These are phyloP conservation scores for Ptychobarbus kaznakovi DNA, from an alignment of 2,797 vertebrate species.

Conservation along the genomic window DNA sequence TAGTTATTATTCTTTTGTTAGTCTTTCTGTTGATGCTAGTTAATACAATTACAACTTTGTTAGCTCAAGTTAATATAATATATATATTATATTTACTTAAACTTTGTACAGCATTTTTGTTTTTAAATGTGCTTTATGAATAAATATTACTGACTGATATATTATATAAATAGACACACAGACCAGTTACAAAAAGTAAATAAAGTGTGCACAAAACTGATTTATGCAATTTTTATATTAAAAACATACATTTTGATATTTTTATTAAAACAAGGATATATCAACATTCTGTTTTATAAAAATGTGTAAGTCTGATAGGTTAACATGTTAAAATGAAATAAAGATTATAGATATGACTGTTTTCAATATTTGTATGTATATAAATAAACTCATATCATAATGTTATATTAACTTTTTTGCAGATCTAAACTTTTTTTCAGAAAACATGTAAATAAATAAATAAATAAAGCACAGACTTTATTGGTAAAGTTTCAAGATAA, in stretches of 20 bases:
- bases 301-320: background rate
- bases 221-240: background rate
- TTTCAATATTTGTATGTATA: background rate
- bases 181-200: background rate
- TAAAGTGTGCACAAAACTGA: background rate
- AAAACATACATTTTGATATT: background rate
- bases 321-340: background rate
- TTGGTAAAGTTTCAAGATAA: background rate
- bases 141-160: background rate
- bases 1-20: background rate
- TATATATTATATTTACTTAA: background rate
- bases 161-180: too few species aligned
- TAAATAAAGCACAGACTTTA: background rate
- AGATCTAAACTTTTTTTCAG: too few species aligned
- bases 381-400: background rate
- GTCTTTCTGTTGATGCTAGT: background rate
- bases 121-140: background rate
- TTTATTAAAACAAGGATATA: background rate
- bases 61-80: background rate
- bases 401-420: too few species aligned
- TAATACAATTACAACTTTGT: background rate
- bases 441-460: too few species aligned
- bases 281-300: background rate
- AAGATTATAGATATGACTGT: background rate
- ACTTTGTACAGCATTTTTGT: background rate